phyloP scores from a whole-genome alignment of 2,797 vertebrate genomes.

The Vultur gryphus region DNA sequence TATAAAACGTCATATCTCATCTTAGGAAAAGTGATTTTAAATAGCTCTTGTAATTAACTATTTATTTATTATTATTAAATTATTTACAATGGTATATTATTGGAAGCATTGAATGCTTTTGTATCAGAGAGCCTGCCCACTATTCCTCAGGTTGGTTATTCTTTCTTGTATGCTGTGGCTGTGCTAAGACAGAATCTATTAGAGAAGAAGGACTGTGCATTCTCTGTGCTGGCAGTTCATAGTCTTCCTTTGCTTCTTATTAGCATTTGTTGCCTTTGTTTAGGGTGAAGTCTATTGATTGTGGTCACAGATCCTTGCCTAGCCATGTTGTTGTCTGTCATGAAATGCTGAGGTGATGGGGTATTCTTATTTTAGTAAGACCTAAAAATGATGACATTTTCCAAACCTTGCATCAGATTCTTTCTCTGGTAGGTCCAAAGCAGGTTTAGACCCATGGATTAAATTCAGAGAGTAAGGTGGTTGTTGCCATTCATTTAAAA shows the following conservation, averaged over 20 bases:
- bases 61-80: slow-evolving; percentile 2
- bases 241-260: neutral
- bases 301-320: neutral
- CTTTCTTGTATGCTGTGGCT: neutral
- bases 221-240: neutral
- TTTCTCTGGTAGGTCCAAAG: neutral
- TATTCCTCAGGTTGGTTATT: neutral
- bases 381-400: neutral
- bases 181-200: neutral
- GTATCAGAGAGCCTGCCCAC: neutral
- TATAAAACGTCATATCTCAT: neutral
- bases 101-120: neutral
- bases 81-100: neutral
- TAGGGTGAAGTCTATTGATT: neutral
- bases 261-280: neutral
- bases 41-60: slow-evolving; percentile 4
- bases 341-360: neutral
- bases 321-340: neutral
- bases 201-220: neutral
- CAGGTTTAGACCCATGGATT: neutral
- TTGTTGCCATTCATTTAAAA: neutral
- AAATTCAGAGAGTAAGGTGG: neutral
- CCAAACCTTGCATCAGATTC: neutral
- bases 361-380: neutral
- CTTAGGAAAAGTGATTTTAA: neutral